Evolutionary conservation across 2,888 invertebrate genomes (phyloP).

Genomic region (Dryobota labecula): DNA sequence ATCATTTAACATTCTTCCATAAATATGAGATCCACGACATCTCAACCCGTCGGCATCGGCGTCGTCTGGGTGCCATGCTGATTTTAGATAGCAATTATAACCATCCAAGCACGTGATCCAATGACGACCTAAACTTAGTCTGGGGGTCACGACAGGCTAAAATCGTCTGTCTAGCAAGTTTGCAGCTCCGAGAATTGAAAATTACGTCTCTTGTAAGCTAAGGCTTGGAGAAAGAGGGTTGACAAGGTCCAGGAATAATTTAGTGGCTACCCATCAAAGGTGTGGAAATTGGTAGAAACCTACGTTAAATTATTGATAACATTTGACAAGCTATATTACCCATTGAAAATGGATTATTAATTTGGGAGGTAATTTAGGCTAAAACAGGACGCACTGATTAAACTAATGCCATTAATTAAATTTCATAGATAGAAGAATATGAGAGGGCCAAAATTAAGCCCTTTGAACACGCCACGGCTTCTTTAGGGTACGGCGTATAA

Average conservation of each 20-base stretch:
- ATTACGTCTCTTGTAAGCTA: background rate
- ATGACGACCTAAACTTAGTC: background rate
- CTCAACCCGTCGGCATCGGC: too few species aligned
- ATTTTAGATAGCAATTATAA: conserved; percentile 25
- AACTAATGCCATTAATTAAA: too few species aligned
- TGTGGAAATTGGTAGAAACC: conserved; percentile 15
- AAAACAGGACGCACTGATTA: background rate
- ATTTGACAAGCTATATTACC: background rate
- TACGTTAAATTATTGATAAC: conserved; percentile 23
- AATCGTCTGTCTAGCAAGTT: conserved; percentile 30
- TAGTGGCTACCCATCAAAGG: background rate
- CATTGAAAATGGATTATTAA: background rate
- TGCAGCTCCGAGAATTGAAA: conserved; percentile 10
- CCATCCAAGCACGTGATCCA: background rate
- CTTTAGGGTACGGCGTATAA: too few species aligned
- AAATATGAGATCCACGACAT: too few species aligned
- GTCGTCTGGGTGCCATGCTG: background rate
- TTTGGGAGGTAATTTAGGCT: background rate
- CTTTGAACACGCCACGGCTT: too few species aligned
- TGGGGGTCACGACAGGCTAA: background rate
- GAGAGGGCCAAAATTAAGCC: too few species aligned
- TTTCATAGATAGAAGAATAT: too few species aligned
- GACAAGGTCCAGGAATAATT: conserved; percentile 21
- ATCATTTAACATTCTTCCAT: too few species aligned
- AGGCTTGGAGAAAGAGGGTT: background rate